Conservation (phyloP, 2,113 vertebrate genomes). For the Grallaria varia region DNA sequence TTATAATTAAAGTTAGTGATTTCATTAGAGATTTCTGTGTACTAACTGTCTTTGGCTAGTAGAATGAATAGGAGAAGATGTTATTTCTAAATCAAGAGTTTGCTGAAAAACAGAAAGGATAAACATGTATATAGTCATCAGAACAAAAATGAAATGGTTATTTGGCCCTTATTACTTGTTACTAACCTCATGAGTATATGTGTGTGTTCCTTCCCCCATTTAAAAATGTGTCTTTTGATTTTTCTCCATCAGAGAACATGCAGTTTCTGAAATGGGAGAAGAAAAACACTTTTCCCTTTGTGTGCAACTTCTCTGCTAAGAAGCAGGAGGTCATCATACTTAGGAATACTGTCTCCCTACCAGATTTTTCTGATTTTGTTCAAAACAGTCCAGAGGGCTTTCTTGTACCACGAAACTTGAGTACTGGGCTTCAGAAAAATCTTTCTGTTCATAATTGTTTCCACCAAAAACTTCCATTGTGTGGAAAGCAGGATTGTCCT, state of each 20-base stretch:
- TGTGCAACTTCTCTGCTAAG: background rate
- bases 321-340: background rate
- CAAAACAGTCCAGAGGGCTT: background rate
- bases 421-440: background rate
- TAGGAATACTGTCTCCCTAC: background rate
- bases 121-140: background rate
- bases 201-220: background rate
- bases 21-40: background rate
- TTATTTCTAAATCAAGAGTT: background rate
- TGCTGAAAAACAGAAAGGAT: background rate
- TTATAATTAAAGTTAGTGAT: background rate
- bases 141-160: background rate
- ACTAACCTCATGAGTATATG: background rate
- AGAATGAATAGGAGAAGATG: background rate
- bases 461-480: fast-evolving
- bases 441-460: background rate
- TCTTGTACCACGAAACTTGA: background rate
- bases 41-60: background rate
- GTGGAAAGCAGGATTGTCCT: fast-evolving
- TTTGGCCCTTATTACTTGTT: background rate
- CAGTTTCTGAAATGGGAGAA: background rate
- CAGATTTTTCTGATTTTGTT: background rate
- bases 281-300: background rate
- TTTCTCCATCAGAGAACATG: background rate
- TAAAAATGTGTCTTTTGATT: background rate